Evolutionary conservation across 2,888 invertebrate genomes (phyloP).

Genomic region (Eupithecia inturbata): DNA sequence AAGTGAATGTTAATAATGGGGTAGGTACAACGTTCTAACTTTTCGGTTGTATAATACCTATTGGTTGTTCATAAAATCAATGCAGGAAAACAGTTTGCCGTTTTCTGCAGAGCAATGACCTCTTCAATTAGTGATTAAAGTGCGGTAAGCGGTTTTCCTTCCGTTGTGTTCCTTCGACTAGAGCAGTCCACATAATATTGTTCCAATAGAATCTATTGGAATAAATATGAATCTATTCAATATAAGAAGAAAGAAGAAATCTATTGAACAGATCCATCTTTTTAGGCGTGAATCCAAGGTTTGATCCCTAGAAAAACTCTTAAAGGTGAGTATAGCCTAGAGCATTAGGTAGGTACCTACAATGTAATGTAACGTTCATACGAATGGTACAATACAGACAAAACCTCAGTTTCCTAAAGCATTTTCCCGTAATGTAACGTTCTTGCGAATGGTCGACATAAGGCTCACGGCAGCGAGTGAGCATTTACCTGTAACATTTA

Average conservation of each 20-base stretch:
- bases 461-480: too few relatives aligned
- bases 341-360: too few relatives aligned
- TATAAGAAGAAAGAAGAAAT: too few relatives aligned
- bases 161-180: background rate
- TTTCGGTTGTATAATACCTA: constrained; percentile 11
- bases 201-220: too few relatives aligned
- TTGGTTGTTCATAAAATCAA: background rate
- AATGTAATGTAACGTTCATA: too few relatives aligned
- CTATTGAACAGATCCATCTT: background rate
- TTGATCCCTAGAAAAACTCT: too few relatives aligned
- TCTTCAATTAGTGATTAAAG: background rate
- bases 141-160: background rate
- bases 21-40: background rate
- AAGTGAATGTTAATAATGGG: constrained; percentile 10
- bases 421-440: too few relatives aligned
- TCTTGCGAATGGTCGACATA: too few relatives aligned
- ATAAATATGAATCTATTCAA: background rate
- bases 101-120: constrained; percentile 4
- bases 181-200: background rate
- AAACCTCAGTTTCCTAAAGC: too few relatives aligned
- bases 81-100: constrained; percentile 1
- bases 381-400: too few relatives aligned
- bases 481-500: too few relatives aligned
- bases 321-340: too few relatives aligned
- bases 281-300: background rate